These are phyloP conservation scores for Pyxicephalus adspersus DNA, from an alignment of 2,113 vertebrate genomes.

Conservation along the genomic window DNA sequence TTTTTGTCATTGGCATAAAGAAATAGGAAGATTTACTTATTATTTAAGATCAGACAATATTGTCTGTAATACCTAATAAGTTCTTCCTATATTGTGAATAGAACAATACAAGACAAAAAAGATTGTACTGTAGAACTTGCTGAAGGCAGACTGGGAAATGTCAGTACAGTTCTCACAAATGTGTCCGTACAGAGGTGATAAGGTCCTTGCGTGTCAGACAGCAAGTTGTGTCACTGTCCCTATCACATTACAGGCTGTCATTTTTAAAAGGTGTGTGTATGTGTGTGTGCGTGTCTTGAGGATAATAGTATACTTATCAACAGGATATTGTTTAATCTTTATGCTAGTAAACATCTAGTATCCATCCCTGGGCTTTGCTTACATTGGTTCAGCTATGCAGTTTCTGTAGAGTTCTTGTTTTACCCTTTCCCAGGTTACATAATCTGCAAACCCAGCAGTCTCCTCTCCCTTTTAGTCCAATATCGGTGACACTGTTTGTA, in stretches of 20 bases:
- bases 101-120: not conserved
- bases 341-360: conserved; percentile 42
- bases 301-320: conserved; percentile 51
- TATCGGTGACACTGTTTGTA: not conserved
- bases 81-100: too few species aligned
- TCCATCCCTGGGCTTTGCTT: conserved; percentile 30
- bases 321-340: conserved; percentile 48
- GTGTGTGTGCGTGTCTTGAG: conserved; percentile 12
- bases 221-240: conserved; percentile 28
- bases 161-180: not conserved
- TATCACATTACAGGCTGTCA: conserved; percentile 55
- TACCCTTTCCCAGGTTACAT: not conserved
- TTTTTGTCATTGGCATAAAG: too few species aligned
- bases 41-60: too few species aligned
- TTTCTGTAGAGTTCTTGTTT: not conserved
- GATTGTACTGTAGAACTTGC: not conserved
- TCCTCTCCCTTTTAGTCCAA: not conserved
- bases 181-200: conserved; percentile 30
- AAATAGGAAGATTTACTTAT: too few species aligned
- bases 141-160: not conserved
- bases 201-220: conserved; percentile 52
- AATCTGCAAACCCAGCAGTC: not conserved
- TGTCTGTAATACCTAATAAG: too few species aligned
- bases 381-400: not conserved
- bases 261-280: conserved; percentile 49